A percentile compares a stretch with the other conserved stretches of the same genome.
Conservation (phyloP, 2,888 invertebrate genomes). For the Agonopterix alstromeriana region DNA sequence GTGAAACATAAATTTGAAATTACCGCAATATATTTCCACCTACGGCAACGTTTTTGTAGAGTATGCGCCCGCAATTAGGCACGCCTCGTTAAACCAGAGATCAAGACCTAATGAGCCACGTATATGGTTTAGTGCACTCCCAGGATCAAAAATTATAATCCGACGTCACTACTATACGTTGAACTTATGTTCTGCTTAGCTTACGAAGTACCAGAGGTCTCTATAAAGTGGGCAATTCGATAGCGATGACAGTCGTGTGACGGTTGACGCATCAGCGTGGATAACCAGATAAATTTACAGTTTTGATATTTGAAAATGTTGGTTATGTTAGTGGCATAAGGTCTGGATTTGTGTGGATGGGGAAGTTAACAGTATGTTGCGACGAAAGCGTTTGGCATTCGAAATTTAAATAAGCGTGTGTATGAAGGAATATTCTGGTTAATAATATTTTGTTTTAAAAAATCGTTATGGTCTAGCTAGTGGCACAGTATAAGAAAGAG, state of each 20-base stretch:
- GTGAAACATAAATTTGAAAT: constrained; percentile 55
- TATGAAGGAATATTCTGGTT: constrained; percentile 4
- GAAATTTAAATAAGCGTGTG: constrained; percentile 48
- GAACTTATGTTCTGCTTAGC: constrained; percentile 16
- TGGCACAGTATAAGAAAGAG: too few relatives aligned
- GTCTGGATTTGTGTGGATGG: constrained; percentile 16
- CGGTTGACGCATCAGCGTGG: constrained; percentile 34
- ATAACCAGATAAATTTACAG: background rate
- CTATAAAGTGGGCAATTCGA: background rate
- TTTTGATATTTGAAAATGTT: background rate
- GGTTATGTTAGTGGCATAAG: constrained; percentile 19
- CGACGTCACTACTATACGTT: constrained; percentile 26
- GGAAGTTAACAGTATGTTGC: constrained; percentile 8
- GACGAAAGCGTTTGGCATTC: constrained; percentile 23
- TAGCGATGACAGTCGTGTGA: constrained; percentile 48
- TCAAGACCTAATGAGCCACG: constrained; percentile 70
- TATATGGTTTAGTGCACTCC: constrained; percentile 62
- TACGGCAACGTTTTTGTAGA: constrained; percentile 44
- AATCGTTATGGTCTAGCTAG: background rate
- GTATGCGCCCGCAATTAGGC: constrained; percentile 53
- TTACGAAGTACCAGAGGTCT: background rate
- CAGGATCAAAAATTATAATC: constrained; percentile 66
- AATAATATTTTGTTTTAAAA: background rate
- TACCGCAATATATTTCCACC: constrained; percentile 38
- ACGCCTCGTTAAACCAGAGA: constrained; percentile 62